Conservation (phyloP, 1,140 invertebrate genomes). For the Melanaphis sacchari region DNA sequence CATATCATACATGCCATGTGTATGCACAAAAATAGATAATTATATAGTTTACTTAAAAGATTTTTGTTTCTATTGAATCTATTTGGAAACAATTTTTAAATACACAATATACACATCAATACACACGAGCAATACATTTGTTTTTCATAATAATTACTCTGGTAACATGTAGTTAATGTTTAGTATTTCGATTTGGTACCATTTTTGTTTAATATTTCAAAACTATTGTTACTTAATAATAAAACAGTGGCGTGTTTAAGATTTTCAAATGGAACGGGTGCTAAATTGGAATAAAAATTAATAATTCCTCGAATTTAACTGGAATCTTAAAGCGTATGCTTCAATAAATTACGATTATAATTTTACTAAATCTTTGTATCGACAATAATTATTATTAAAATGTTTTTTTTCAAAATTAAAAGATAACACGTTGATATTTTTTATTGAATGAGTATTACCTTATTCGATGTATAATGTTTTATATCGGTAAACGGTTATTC, state of each 20-base stretch:
- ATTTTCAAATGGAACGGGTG: background rate
- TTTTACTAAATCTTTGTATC: background rate
- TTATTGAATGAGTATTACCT: background rate
- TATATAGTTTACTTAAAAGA: too few species aligned
- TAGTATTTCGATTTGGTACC: too few species aligned
- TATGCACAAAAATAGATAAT: too few species aligned
- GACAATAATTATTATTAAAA: background rate
- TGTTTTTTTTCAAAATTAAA: background rate
- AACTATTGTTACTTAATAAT: background rate
- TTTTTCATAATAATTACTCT: background rate
- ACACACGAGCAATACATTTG: background rate
- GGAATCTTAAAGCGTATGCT: background rate
- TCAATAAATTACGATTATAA: background rate
- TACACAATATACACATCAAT: background rate
- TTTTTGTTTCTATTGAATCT: background rate
- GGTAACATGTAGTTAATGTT: background rate
- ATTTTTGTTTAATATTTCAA: background rate
- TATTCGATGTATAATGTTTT: background rate
- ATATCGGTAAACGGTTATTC: background rate
- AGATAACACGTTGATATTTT: background rate
- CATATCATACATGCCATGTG: too few species aligned
- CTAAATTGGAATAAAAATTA: background rate
- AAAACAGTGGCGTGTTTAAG: background rate
- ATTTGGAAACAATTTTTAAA: background rate
- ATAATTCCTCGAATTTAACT: background rate